Evolutionary conservation across 2,113 vertebrate species (phyloP).

Genomic region (Castor canadensis): DNA sequence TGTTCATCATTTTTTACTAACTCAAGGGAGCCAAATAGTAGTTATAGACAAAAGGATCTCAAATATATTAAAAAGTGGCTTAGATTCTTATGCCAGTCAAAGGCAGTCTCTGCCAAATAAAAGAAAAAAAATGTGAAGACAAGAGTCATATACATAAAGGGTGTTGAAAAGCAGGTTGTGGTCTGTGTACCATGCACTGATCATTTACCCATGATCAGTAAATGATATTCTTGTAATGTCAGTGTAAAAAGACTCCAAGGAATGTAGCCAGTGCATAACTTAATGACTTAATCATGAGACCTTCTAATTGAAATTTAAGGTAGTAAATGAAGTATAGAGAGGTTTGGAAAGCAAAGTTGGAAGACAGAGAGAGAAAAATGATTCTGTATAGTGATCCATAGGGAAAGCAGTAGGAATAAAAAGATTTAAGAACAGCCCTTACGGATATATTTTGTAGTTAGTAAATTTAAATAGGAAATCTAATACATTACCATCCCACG

Average conservation of each 20-base stretch:
- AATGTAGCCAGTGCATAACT: not conserved
- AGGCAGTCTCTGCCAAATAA: not conserved
- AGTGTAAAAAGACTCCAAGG: too few species aligned
- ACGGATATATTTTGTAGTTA: not conserved
- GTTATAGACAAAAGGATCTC: not conserved
- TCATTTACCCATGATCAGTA: too few species aligned
- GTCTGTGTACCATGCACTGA: not conserved
- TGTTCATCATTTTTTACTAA: not conserved
- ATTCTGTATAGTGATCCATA: not conserved
- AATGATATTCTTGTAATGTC: not conserved
- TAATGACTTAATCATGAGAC: not conserved
- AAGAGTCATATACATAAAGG: not conserved
- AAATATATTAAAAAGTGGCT: not conserved
- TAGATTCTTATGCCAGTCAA: not conserved
- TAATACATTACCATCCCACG: not conserved
- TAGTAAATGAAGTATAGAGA: not conserved
- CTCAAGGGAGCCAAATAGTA: not conserved
- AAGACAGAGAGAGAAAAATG: not conserved
- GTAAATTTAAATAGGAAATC: not conserved
- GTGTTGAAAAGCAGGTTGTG: not conserved
- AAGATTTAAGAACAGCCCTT: not conserved
- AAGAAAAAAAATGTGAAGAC: not conserved
- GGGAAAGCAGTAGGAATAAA: not conserved
- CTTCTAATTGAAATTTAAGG: conserved; percentile 25
- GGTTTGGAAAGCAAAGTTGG: not conserved